Base-by-base conservation (phyloP, 35 echinoderm and acorn worm genomes). In the Eucidaris tribuloides region DNA sequence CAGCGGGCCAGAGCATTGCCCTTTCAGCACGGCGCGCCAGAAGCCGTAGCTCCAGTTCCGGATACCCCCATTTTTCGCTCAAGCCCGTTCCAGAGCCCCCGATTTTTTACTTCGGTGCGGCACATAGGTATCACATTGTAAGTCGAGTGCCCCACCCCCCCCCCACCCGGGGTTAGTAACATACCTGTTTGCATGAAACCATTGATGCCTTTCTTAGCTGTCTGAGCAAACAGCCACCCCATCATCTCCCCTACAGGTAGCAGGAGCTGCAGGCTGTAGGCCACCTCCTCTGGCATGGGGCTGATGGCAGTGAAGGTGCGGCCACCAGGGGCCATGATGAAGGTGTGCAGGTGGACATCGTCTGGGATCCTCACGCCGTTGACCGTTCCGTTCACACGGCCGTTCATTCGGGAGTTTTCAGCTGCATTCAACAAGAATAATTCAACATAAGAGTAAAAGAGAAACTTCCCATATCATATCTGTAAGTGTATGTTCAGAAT, bases 251-350 rank as follows among this genome's bases (percentile, higher is more conserved):
- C 81, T 13, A 91, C 40, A 3, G 93, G 93, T 6, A 87, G 48
- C 9, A 91, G 65, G 15, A 78, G 28, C 80, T 92, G 89, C 74
- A 96, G 38, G 33, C 84, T 58, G 68, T 84, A 88, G 62, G 83
- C 71, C 18, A 96, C 77, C 7, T 40, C 43, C 13, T 56, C 52
- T 0, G 89, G 81, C n/a, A 89, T 32, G 28, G 84, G 93, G 46
- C 93, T 96, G 63, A 96, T 74, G 27, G 84, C 93, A 18, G 89
- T 92, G 65, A 84, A 92, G 11, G 84, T 87, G n/a, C 84, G 84
- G 18, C 89, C 93, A 48, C 83, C 84, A 25, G 41, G 58, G 18
- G 80, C 64, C 36, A 86, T 61, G 59, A 91, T 81, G 81, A 84
- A 96, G 20, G 89, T 70, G 42, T 96, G 93, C 0, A 91, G 34